Conservation (phyloP, 1,140 invertebrate genomes). For the Lerema accius region DNA sequence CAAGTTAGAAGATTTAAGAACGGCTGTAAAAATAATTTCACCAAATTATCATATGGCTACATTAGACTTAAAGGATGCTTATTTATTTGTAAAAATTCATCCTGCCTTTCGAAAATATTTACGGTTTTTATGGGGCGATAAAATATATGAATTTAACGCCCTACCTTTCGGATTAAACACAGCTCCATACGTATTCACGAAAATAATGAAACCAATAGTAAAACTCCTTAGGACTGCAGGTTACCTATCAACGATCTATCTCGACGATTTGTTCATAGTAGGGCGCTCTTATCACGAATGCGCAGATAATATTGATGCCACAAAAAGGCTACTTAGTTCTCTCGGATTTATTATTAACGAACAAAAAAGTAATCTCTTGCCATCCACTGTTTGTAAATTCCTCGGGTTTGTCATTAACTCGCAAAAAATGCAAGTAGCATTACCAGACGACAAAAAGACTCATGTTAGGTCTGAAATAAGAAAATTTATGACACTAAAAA, state of each 20-base stretch:
- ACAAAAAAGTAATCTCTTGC: neutral
- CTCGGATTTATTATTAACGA: neutral
- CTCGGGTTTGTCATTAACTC: neutral
- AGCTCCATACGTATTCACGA: neutral
- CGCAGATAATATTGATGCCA: neutral
- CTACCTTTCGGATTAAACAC: neutral
- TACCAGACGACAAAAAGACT: neutral
- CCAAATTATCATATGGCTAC: neutral
- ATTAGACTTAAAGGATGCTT: conserved; percentile 39
- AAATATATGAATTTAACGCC: neutral
- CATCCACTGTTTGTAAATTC: neutral
- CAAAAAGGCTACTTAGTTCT: neutral
- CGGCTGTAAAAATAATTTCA: conserved; percentile 38
- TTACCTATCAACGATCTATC: neutral
- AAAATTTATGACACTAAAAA: neutral
- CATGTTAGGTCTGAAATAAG: neutral
- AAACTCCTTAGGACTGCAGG: neutral
- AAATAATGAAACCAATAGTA: neutral
- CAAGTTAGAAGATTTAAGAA: conserved; percentile 44
- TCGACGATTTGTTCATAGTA: neutral
- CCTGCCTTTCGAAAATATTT: neutral
- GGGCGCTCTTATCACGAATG: neutral
- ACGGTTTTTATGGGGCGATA: neutral
- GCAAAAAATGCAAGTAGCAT: neutral
- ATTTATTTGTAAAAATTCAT: neutral